Evolutionary conservation across 1,140 invertebrate genomes (phyloP).

Genomic region (Zaprionus tsacasi): DNA sequence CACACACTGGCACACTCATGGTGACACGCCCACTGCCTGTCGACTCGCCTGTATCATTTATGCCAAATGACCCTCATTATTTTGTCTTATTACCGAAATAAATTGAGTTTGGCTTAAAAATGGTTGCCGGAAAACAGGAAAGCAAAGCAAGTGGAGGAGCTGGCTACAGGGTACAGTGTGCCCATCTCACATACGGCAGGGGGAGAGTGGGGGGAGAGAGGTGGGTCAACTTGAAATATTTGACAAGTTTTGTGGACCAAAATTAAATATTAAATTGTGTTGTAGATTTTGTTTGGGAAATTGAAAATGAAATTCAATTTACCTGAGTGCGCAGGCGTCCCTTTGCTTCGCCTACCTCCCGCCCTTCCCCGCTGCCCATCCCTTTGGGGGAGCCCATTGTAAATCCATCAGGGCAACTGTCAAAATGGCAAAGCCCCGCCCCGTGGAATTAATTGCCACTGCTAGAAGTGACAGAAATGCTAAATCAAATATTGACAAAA

Average conservation of each 20-base stretch:
- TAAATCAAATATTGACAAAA: constrained; percentile 79
- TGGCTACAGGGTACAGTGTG: background rate
- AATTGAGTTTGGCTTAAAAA: constrained; percentile 80
- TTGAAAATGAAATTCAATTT: constrained; percentile 77
- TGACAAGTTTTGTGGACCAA: constrained; percentile 28
- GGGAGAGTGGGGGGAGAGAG: no score
- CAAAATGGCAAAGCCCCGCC: constrained; percentile 36
- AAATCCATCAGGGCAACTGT: constrained; percentile 58
- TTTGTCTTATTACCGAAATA: constrained; percentile 78
- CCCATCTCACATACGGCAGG: background rate
- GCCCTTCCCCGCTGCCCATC: constrained; percentile 6
- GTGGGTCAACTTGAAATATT: constrained; percentile 25
- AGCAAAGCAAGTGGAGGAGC: background rate
- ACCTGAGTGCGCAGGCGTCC: constrained; percentile 45
- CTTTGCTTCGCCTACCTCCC: background rate
- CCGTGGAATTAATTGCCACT: constrained; percentile 58
- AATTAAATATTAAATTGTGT: constrained; percentile 70
- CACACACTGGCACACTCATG: background rate
- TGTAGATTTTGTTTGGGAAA: constrained; percentile 52
- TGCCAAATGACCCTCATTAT: constrained; percentile 82
- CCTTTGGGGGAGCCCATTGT: constrained; percentile 44
- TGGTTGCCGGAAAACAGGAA: background rate
- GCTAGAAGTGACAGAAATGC: constrained; percentile 69
- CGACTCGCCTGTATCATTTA: constrained; percentile 56
- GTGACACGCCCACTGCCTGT: constrained; percentile 6